A percentile compares a stretch with the other conserved stretches of the same genome.
phyloP scores from a whole-genome alignment of 2,888 invertebrate genomes.

The Pyrrhosoma nymphula region DNA sequence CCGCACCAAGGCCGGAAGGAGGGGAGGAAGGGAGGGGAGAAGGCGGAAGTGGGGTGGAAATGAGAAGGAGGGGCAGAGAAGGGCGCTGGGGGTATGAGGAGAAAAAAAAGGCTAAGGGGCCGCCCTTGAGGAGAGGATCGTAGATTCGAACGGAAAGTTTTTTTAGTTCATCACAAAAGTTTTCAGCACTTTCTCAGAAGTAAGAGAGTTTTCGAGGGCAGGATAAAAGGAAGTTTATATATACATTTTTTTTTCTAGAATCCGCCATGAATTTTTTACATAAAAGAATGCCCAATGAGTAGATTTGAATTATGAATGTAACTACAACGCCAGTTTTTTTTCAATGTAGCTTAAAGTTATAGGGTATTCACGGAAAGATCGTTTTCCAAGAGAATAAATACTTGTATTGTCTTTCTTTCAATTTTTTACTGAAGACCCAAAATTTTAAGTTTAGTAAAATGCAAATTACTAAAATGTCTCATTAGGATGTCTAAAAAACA shows the following conservation, averaged over 20 bases:
- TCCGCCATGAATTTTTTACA: neutral
- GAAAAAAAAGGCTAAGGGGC: neutral
- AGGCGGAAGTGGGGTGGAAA: neutral
- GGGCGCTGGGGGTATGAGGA: neutral
- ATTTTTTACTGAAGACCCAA: too few relatives aligned
- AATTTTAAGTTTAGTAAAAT: too few relatives aligned
- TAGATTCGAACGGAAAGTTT: neutral
- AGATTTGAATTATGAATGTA: neutral
- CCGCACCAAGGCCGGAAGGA: neutral
- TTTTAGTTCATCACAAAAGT: neutral
- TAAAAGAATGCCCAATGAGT: neutral
- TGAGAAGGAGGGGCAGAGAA: neutral
- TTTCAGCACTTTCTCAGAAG: neutral
- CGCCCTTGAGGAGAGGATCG: neutral
- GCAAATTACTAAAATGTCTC: too few relatives aligned
- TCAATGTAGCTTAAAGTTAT: neutral
- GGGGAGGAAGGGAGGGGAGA: neutral
- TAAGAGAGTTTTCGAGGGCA: neutral
- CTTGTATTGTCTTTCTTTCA: too few relatives aligned
- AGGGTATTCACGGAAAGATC: neutral
- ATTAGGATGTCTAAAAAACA: too few relatives aligned
- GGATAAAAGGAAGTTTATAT: neutral
- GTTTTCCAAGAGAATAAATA: too few relatives aligned
- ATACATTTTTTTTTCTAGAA: neutral
- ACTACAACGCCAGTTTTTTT: neutral